Evolutionary conservation across 2,888 invertebrate genomes (phyloP).

Genomic region (Habrosyne pyritoides): DNA sequence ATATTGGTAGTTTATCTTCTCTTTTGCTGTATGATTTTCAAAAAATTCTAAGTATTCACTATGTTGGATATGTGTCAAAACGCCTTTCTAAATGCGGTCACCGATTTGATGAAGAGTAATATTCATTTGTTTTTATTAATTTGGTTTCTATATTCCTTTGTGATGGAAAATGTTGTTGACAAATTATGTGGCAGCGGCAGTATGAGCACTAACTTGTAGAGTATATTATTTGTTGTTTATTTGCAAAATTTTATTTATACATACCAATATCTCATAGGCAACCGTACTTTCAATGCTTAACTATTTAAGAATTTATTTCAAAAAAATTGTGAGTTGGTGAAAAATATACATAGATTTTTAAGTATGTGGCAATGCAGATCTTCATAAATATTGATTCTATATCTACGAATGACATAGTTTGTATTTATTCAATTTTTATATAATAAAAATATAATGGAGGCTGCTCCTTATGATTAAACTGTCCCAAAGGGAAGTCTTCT

Average conservation of each 20-base stretch:
- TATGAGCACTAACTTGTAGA: constrained; percentile 64
- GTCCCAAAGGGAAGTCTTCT: constrained; percentile 89
- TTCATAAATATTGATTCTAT: constrained; percentile 75
- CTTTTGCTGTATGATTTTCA: constrained; percentile 72
- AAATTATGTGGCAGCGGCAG: constrained; percentile 79
- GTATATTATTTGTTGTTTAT: constrained; percentile 79
- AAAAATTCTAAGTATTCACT: constrained; percentile 74
- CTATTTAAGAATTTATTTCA: constrained; percentile 72
- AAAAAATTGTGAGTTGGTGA: constrained; percentile 73
- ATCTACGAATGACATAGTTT: constrained; percentile 67
- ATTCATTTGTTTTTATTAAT: constrained; percentile 69
- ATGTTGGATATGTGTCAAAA: constrained; percentile 83
- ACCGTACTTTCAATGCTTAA: constrained; percentile 73
- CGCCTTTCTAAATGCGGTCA: constrained; percentile 80
- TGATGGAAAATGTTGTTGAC: constrained; percentile 82
- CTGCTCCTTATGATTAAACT: constrained; percentile 65
- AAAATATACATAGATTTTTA: constrained; percentile 83
- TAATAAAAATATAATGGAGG: constrained; percentile 57
- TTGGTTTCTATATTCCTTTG: constrained; percentile 70
- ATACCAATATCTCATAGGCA: constrained; percentile 71
- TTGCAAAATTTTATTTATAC: constrained; percentile 82
- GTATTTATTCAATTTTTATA: constrained; percentile 68
- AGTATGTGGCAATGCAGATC: constrained; percentile 84
- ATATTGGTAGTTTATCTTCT: constrained; percentile 73
- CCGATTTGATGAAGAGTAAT: constrained; percentile 68